These are phyloP conservation scores for Callitettix versicolor DNA, from an alignment of 1,140 invertebrate species.

Conservation along the genomic window DNA sequence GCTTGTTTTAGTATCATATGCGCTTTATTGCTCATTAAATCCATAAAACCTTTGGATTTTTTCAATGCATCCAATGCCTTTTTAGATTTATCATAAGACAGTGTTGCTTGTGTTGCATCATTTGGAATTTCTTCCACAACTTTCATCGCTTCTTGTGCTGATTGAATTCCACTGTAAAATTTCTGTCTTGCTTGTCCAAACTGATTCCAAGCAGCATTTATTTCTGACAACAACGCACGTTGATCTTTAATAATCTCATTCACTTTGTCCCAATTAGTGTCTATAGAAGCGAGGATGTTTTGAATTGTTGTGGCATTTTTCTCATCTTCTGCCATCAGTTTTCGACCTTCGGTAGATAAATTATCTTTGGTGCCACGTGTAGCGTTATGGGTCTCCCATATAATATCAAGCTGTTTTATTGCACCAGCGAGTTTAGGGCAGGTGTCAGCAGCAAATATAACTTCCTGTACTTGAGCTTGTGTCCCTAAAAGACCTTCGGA, in stretches of 20 bases:
- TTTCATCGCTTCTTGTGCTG: constrained; percentile 47
- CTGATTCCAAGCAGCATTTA: constrained; percentile 61
- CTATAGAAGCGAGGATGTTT: constrained; percentile 58
- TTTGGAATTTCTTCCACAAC: constrained; percentile 45
- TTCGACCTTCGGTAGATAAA: constrained; percentile 56
- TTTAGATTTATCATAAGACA: constrained; percentile 58
- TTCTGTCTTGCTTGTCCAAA: constrained; percentile 59
- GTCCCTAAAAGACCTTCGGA: constrained; percentile 22
- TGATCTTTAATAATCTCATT: constrained; percentile 38
- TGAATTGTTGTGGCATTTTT: constrained; percentile 66
- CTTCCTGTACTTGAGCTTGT: constrained; percentile 24
- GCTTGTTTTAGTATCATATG: constrained; percentile 58
- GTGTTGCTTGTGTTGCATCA: constrained; percentile 47
- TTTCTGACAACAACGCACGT: constrained; percentile 45
- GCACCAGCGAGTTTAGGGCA: constrained; percentile 18
- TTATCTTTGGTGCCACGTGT: constrained; percentile 42
- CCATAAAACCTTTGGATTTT: constrained; percentile 58
- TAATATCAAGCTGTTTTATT: constrained; percentile 25
- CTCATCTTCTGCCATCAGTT: constrained; percentile 70
- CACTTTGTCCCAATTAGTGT: constrained; percentile 68
- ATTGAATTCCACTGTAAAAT: constrained; percentile 53
- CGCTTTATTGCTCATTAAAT: constrained; percentile 61
- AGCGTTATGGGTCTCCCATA: constrained; percentile 40
- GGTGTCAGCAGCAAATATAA: constrained; percentile 33
- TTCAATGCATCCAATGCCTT: constrained; percentile 61